A percentile compares a stretch with the other conserved stretches of the same genome.
phyloP scores from a whole-genome alignment of 2,888 invertebrate genomes.

The Entomobrya proxima region DNA sequence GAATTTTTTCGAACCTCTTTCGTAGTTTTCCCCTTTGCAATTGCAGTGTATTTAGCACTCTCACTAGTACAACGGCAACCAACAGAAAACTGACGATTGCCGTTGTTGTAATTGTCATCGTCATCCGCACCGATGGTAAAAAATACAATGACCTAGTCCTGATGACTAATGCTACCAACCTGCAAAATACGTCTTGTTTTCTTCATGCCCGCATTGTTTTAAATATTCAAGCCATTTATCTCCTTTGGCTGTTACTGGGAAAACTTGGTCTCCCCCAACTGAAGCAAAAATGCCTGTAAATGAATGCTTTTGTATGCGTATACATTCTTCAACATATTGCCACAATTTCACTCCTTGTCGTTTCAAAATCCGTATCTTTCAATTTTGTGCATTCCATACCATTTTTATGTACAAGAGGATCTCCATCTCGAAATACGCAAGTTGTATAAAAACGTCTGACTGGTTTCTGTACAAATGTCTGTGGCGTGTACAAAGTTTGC shows the following conservation, averaged over 20 bases:
- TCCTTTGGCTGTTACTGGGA: not conserved
- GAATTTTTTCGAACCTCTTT: constrained; percentile 38
- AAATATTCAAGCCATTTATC: constrained; percentile 20
- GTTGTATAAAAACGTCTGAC: not conserved
- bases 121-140: not conserved
- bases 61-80: not conserved
- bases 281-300: too few relatives aligned
- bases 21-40: not conserved
- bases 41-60: not conserved
- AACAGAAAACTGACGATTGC: not conserved
- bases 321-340: constrained; percentile 1
- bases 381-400: not conserved
- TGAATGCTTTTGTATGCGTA: not conserved
- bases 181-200: constrained; percentile 31
- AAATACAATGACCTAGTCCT: constrained; percentile 1
- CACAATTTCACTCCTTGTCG: not conserved
- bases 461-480: too few relatives aligned
- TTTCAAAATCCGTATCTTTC: constrained; percentile 26
- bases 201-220: constrained; percentile 25
- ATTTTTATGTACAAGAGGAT: not conserved
- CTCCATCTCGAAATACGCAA: not conserved
- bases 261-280: not conserved
- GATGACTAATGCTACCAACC: constrained; percentile 51
- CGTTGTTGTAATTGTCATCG: constrained; percentile 30
- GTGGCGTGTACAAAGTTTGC: too few relatives aligned